Evolutionary conservation across 2,888 invertebrate genomes (phyloP).

Genomic region (Volucella inanis): DNA sequence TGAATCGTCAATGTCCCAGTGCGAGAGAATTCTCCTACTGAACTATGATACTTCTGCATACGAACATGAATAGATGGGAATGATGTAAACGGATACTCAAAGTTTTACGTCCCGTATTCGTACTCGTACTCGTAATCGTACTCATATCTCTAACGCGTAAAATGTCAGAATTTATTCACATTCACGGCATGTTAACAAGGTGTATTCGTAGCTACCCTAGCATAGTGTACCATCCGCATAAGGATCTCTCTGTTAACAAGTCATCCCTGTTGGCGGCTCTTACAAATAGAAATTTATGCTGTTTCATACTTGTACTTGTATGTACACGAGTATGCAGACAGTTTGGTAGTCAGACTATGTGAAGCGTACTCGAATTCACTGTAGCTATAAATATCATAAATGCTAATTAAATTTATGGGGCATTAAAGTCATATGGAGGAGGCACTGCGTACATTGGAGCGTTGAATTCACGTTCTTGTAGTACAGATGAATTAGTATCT

Average conservation of each 20-base stretch:
- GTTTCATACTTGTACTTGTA: too few relatives aligned
- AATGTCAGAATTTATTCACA: slow-evolving; percentile 31
- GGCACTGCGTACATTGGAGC: slow-evolving; percentile 23
- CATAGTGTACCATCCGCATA: slow-evolving; percentile 15
- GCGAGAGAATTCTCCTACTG: slow-evolving; percentile 1
- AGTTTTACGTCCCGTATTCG: background rate
- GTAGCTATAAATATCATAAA: slow-evolving; percentile 70
- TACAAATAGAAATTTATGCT: slow-evolving; percentile 64
- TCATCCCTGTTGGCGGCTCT: slow-evolving; percentile 36
- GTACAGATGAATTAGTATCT: slow-evolving; percentile 51
- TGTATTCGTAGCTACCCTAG: background rate
- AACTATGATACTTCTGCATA: background rate
- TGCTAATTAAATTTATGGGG: slow-evolving; percentile 70
- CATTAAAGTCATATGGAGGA: slow-evolving; percentile 66
- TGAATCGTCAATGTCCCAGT: slow-evolving; percentile 21
- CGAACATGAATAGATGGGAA: background rate
- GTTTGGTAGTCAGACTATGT: slow-evolving; percentile 26
- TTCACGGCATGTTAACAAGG: slow-evolving; percentile 51
- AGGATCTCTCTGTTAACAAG: slow-evolving; percentile 59
- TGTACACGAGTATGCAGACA: too few relatives aligned
- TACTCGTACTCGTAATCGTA: background rate
- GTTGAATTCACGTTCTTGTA: slow-evolving; percentile 7
- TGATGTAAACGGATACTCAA: background rate
- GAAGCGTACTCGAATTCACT: slow-evolving; percentile 30
- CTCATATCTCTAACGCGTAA: background rate